A percentile compares a stretch with the other conserved stretches of the same genome.
Conservation (phyloP, 2,888 invertebrate genomes). For the Arge pagana region DNA sequence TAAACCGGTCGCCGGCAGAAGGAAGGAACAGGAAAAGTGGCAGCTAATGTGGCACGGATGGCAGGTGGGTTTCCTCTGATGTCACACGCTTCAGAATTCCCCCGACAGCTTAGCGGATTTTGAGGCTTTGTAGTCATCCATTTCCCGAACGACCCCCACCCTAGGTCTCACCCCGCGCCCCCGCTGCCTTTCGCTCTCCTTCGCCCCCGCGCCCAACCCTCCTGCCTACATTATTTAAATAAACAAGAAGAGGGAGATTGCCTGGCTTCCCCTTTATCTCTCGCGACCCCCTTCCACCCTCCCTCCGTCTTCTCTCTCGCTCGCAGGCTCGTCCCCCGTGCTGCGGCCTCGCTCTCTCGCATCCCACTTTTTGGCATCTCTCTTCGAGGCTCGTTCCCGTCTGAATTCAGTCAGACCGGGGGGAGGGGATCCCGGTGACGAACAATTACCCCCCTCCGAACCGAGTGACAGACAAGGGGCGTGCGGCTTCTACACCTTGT, state of each 20-base stretch:
- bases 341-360: not conserved
- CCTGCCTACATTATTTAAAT: conserved; percentile 55
- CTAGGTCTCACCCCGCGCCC: not conserved
- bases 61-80: conserved; percentile 40
- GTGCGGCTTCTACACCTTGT: conserved; percentile 41
- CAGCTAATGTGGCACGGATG: conserved; percentile 34
- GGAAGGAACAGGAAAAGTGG: conserved; percentile 30
- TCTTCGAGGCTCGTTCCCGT: conserved; percentile 13
- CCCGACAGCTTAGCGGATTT: conserved; percentile 40
- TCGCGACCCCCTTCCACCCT: conserved; percentile 20
- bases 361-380: conserved; percentile 4
- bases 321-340: conserved; percentile 6
- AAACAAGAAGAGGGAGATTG: conserved; percentile 53
- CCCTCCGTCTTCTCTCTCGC: conserved; percentile 6
- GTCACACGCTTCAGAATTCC: conserved; percentile 32
- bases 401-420: conserved; percentile 11
- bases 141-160: conserved; percentile 40
- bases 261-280: conserved; percentile 32
- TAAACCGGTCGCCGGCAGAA: conserved; percentile 7
- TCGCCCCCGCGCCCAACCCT: not conserved
- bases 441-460: conserved; percentile 53
- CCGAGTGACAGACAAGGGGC: conserved; percentile 40
- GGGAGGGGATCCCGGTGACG: conserved; percentile 44
- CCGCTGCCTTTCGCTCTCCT: not conserved
- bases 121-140: conserved; percentile 55